Conservation (phyloP, 2,113 vertebrate genomes). For the Alaudala cheleensis region DNA sequence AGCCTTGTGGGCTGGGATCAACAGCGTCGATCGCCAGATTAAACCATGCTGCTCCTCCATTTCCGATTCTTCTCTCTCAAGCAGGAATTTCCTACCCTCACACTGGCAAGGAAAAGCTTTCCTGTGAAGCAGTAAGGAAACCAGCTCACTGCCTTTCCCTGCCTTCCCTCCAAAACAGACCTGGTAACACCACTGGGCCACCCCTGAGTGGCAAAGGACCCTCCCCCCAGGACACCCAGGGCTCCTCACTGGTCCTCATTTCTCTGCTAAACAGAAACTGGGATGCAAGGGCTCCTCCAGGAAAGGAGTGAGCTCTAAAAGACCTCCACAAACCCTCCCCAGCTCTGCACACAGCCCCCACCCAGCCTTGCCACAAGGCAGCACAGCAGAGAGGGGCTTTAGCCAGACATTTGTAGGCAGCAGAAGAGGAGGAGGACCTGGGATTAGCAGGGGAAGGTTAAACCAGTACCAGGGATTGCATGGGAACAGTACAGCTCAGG, state of each 20-base stretch:
- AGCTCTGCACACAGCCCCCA: accelerated
- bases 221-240: background rate
- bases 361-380: background rate
- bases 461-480: background rate
- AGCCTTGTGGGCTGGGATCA: background rate
- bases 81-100: background rate
- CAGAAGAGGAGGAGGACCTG: background rate
- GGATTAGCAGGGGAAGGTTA: conserved; percentile 20
- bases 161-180: background rate
- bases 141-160: background rate
- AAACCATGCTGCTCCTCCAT: background rate
- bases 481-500: background rate
- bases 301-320: background rate
- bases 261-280: background rate
- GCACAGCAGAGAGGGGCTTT: background rate
- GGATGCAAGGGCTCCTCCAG: background rate
- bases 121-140: background rate
- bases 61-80: background rate
- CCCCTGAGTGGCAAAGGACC: background rate
- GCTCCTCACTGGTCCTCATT: background rate
- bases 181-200: accelerated
- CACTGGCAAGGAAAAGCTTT: background rate
- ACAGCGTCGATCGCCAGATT: background rate
- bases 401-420: background rate
- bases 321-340: background rate